Percentiles rank a stretch among this genome's conserved stretches.
Evolutionary conservation across 1,140 invertebrate genomes (phyloP).

Genomic region (Helicoverpa zea): DNA sequence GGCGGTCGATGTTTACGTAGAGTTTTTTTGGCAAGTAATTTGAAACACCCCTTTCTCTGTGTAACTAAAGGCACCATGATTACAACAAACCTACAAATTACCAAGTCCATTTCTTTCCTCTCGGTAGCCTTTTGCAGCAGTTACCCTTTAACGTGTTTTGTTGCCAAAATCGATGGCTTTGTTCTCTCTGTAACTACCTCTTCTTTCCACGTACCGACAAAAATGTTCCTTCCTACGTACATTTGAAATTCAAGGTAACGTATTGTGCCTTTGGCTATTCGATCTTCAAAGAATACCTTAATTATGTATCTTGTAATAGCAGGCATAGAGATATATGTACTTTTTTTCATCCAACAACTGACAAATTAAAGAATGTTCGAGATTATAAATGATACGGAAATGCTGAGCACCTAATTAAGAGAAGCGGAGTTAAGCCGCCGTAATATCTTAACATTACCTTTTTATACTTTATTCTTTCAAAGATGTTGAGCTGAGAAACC

Average conservation of each 20-base stretch:
- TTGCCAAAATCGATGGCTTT: conserved; percentile 30
- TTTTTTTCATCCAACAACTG: conserved; percentile 8
- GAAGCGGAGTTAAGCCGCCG: conserved; percentile 28
- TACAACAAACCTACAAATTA: not conserved
- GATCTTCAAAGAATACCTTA: conserved; percentile 45
- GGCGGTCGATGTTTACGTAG: too few species aligned
- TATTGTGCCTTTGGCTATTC: conserved; percentile 31
- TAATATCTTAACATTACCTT: conserved; percentile 52
- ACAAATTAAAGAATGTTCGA: conserved; percentile 36
- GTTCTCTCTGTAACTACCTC: conserved; percentile 9
- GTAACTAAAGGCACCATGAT: conserved; percentile 22
- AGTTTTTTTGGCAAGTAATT: too few species aligned
- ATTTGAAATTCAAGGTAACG: conserved; percentile 35
- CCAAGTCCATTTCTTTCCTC: not conserved
- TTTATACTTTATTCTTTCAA: conserved; percentile 41
- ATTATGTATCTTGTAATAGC: conserved; percentile 35
- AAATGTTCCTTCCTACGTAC: conserved; percentile 13
- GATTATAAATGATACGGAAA: conserved; percentile 43
- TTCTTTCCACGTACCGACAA: conserved; percentile 1
- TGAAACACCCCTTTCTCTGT: not conserved
- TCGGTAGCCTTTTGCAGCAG: conserved; percentile 17
- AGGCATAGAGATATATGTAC: not conserved
- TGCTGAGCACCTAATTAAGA: conserved; percentile 56
- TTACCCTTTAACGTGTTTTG: conserved; percentile 32
- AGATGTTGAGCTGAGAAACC: conserved; percentile 3